A percentile compares a stretch with the other conserved stretches of the same genome.
Evolutionary conservation across 2,888 invertebrate genomes (phyloP).

Genomic region (Flabesymbios commensalis): DNA sequence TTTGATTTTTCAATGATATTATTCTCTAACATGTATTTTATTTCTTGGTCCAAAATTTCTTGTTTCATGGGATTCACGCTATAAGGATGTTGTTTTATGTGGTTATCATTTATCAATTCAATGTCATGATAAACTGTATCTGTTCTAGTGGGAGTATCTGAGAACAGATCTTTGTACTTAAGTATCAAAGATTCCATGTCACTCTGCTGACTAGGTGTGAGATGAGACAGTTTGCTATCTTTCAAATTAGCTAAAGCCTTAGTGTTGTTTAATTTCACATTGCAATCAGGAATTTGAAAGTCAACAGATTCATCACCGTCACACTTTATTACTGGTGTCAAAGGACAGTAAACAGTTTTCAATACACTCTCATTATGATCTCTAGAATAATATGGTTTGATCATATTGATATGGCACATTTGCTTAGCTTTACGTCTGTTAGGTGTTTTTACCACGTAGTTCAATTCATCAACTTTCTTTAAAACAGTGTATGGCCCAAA

Average conservation of each 20-base stretch:
- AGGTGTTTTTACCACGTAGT: background rate
- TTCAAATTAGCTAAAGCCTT: background rate
- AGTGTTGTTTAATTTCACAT: background rate
- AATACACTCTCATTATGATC: background rate
- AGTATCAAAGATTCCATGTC: background rate
- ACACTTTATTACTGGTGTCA: background rate
- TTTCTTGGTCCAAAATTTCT: slow-evolving; percentile 8
- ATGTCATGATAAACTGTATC: background rate
- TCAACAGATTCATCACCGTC: background rate
- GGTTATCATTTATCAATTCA: background rate
- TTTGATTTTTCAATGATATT: background rate
- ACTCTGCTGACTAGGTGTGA: background rate
- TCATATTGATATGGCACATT: slow-evolving; percentile 7
- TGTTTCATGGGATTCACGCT: slow-evolving; percentile 8
- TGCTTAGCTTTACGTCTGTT: background rate
- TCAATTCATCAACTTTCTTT: background rate
- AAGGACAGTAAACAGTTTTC: background rate
- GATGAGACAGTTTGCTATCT: background rate
- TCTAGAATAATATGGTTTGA: background rate
- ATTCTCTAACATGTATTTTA: background rate
- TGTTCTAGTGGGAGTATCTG: background rate
- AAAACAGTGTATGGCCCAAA: slow-evolving; percentile 3
- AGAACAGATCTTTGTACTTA: background rate
- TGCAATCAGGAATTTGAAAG: too few species aligned
- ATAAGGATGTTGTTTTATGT: slow-evolving; percentile 4